These are phyloP conservation scores for Aspidiotus rigidus DNA, from an alignment of 2,888 invertebrate genomes.

Conservation along the genomic window DNA sequence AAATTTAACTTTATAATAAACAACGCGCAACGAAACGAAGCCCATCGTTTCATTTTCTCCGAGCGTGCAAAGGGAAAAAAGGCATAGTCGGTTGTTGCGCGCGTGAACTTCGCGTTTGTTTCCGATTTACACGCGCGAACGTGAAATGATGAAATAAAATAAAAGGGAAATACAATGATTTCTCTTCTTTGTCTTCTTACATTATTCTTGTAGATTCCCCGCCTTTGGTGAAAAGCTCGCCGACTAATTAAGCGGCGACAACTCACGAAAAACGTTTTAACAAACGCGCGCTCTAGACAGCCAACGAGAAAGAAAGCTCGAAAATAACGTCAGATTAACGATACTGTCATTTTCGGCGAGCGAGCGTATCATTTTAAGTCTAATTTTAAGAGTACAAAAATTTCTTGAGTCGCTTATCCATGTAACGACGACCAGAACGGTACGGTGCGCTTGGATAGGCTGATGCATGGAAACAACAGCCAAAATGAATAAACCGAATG, in stretches of 20 bases:
- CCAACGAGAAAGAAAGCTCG: background rate
- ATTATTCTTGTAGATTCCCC: background rate
- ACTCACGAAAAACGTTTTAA: background rate
- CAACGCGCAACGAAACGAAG: conserved; percentile 14
- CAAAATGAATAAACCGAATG: too few species aligned
- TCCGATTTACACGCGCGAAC: background rate
- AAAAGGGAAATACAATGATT: background rate
- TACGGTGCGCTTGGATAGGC: too few species aligned
- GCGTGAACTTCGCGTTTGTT: background rate
- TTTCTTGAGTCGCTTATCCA: too few species aligned
- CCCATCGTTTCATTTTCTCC: background rate
- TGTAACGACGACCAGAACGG: too few species aligned
- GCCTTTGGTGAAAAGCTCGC: background rate
- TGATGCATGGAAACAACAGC: too few species aligned
- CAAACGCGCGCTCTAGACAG: too few species aligned
- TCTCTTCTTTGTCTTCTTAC: background rate
- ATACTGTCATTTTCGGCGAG: conserved; percentile 4
- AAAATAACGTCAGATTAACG: conserved; percentile 4
- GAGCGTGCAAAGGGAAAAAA: background rate
- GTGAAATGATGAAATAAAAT: background rate
- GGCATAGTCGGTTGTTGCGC: background rate
- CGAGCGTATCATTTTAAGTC: conserved; percentile 3
- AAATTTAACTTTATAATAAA: conserved; percentile 33
- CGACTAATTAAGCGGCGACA: background rate
- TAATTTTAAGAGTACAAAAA: background rate